Evolutionary conservation across 2,797 vertebrate genomes (phyloP), one percentile per base, ranked within the genome.

Genomic region (Peromyscus melanophrys): DNA sequence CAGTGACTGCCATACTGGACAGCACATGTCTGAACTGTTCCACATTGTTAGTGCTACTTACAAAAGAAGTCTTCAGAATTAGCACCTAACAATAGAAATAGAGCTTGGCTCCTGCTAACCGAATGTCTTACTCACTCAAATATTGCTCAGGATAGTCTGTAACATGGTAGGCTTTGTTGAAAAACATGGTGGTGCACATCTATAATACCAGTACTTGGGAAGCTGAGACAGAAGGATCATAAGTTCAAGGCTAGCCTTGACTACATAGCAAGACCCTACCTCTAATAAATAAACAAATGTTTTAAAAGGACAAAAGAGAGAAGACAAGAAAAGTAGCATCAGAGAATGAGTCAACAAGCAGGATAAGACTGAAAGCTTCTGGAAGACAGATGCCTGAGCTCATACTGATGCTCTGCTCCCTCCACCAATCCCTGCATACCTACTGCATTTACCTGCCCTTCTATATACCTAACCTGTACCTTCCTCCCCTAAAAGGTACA

Each of bases 121-220:
- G 6, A 94, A 75, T 59, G 92, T 92, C 25, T n/a, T 8, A 52
- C 61, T 75, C 12, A 63, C 31, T 91, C 61, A 86, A 40, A 71
- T 89, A 69, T 88, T 90, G 52, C 31, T 86, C 27, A 67, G 55
- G 46, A 82, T 95, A 94, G 83, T 92, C 81, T 97, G 43, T 59
- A 87, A 71, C 34, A 59, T 86, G 34, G 61, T 86, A 71, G 34
- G 40, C 23, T 90, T 90, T 94, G 55, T 92, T 90, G 73, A 81
- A 96, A 96, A 95, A 78, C 13, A 37, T 57, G n/a, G 34, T 43
- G 23, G 25, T 16, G 17, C 57, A 43, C 16, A 31, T 14, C 25
- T 61, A 63, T 63, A 83, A 59, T 61, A 25, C 81, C 25, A 83
- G 57, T 23, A 69, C 46, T 23, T 69, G 46, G 63, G 21, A 86